Evolutionary conservation across 2,888 invertebrate species (phyloP).

Genomic region (Dastarcus helophoroides): DNA sequence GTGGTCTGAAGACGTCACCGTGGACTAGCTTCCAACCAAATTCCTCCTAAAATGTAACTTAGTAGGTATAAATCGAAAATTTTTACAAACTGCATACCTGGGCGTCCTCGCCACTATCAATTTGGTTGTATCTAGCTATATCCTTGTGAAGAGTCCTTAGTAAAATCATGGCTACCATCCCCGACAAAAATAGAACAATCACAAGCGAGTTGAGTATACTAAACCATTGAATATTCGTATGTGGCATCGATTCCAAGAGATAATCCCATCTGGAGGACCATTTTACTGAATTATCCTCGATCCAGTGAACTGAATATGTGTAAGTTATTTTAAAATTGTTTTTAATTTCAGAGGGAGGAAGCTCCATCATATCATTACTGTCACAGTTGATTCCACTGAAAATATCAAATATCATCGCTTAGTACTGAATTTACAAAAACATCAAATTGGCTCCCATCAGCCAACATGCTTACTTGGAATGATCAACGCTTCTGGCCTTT

Average conservation of each 20-base stretch:
- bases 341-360: slow-evolving; percentile 45
- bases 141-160: slow-evolving; percentile 94
- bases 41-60: slow-evolving; percentile 55
- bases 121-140: slow-evolving; percentile 96
- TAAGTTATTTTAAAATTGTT: slow-evolving; percentile 59
- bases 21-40: slow-evolving; percentile 98
- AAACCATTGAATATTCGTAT: slow-evolving; percentile 98
- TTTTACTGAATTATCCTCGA: slow-evolving; percentile 71
- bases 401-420: not conserved
- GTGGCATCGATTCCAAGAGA: slow-evolving; percentile 95
- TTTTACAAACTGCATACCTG: slow-evolving; percentile 66
- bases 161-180: slow-evolving; percentile 99
- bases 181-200: slow-evolving; percentile 91
- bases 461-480: slow-evolving; percentile 24
- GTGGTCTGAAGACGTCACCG: slow-evolving; percentile 95
- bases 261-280: slow-evolving; percentile 99
- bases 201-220: slow-evolving; percentile 96
- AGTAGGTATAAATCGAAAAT: not conserved
- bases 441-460: slow-evolving; percentile 1
- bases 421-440: not conserved
- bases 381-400: slow-evolving; percentile 41
- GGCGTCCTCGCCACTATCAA: slow-evolving; percentile 76
- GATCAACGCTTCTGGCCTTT: slow-evolving; percentile 32
- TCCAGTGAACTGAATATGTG: slow-evolving; percentile 77
- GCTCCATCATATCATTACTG: slow-evolving; percentile 52